Conservation (phyloP, 2,797 vertebrate species). For the Acanthornis magna region DNA sequence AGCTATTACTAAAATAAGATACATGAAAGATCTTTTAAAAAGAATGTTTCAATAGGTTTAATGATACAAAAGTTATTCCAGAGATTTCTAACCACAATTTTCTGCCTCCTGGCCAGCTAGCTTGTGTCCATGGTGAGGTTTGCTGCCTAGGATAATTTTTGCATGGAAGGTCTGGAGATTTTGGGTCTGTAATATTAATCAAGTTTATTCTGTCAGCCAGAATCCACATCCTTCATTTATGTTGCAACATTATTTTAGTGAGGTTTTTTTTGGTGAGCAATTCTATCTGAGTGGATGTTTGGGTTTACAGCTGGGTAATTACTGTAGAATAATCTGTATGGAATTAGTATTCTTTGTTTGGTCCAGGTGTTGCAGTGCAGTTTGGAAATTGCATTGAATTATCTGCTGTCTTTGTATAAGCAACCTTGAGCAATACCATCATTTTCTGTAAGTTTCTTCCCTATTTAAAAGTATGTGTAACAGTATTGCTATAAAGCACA, state of each 20-base stretch:
- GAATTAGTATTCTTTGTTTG: neutral
- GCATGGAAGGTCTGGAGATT: neutral
- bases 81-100: neutral
- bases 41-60: neutral
- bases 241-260: neutral
- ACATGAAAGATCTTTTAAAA: neutral
- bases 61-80: neutral
- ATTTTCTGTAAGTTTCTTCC: slow-evolving; percentile 6
- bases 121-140: neutral
- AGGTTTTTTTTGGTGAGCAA: neutral
- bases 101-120: neutral
- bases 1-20: neutral
- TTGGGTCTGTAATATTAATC: neutral
- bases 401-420: neutral
- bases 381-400: slow-evolving; percentile 17
- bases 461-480: neutral
- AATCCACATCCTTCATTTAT: neutral
- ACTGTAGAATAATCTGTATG: neutral
- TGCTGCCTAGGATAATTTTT: neutral
- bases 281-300: neutral
- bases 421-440: slow-evolving; percentile 3
- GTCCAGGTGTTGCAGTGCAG: neutral
- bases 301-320: neutral
- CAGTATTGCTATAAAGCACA: neutral
- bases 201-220: neutral